phyloP scores from a whole-genome alignment of 2,888 invertebrate species.

The Nineta flava region DNA sequence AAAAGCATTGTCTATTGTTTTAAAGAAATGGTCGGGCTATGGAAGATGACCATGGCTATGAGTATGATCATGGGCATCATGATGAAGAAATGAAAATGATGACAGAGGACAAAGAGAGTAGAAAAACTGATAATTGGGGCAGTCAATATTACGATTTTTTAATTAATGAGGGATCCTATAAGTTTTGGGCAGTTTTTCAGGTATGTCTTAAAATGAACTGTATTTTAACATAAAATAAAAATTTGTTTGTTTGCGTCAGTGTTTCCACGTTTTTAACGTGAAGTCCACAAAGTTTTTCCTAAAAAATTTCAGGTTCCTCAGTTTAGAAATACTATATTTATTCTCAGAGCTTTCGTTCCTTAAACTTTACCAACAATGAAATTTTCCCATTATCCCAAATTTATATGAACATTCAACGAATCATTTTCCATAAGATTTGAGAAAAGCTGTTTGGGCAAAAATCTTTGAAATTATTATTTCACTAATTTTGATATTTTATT shows the following conservation, averaged over 20 bases:
- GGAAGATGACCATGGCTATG: no score
- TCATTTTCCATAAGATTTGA: conserved; percentile 4
- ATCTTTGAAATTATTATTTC: background rate
- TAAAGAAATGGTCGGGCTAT: no score
- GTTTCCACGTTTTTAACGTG: no score
- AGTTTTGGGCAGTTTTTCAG: conserved; percentile 80
- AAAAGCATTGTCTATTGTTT: background rate
- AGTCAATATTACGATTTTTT: conserved; percentile 71
- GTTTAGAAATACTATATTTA: no score
- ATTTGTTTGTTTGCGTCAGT: no score
- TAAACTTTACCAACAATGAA: no score
- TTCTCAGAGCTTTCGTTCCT: no score
- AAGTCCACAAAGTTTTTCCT: no score
- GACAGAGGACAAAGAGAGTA: conserved; percentile 35
- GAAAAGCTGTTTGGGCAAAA: background rate
- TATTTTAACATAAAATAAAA: no score
- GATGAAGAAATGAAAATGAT: conserved; percentile 31
- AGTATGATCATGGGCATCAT: conserved; percentile 28
- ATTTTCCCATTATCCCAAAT: no score
- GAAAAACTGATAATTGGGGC: conserved; percentile 55
- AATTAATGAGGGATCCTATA: conserved; percentile 76
- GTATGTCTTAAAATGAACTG: conserved; percentile 29
- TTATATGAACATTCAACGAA: no score
- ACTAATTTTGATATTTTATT: conserved; percentile 14
- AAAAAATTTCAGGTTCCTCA: no score